Percentiles rank a stretch among this genome's conserved stretches.
phyloP scores from a whole-genome alignment of 2,888 invertebrate species.

The Gnatocerus cornutus region DNA sequence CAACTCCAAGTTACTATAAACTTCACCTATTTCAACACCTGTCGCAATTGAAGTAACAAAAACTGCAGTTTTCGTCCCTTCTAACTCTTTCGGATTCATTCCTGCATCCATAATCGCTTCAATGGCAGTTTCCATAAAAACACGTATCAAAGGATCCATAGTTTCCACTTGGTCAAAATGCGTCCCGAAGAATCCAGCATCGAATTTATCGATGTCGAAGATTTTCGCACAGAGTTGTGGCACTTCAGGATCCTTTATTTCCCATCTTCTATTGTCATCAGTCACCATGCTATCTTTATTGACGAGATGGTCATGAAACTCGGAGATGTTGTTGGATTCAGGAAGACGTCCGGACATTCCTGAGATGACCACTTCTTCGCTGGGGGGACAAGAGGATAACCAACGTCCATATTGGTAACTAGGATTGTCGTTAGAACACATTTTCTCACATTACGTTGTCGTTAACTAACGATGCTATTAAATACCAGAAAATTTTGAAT shows the following conservation, averaged over 20 bases:
- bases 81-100: constrained; percentile 79
- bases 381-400: constrained; percentile 72
- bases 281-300: constrained; percentile 87
- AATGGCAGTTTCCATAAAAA: constrained; percentile 76
- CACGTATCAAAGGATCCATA: constrained; percentile 75
- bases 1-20: too few relatives aligned
- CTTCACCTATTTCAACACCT: too few relatives aligned
- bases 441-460: too few relatives aligned
- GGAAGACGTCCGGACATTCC: constrained; percentile 82
- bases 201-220: constrained; percentile 72
- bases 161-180: constrained; percentile 73
- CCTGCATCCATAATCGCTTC: constrained; percentile 79
- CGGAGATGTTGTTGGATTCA: constrained; percentile 81
- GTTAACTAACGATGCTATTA: too few relatives aligned
- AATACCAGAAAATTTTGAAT: too few relatives aligned
- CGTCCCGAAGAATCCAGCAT: constrained; percentile 72
- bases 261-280: constrained; percentile 85
- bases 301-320: constrained; percentile 81
- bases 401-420: constrained; percentile 3
- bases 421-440: neutral
- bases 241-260: constrained; percentile 76
- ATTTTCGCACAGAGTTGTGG: constrained; percentile 80
- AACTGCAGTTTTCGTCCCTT: constrained; percentile 85
- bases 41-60: constrained; percentile 75
- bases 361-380: constrained; percentile 78